phyloP scores from a whole-genome alignment of 2,113 vertebrate genomes.

The Clarias batrachus region DNA sequence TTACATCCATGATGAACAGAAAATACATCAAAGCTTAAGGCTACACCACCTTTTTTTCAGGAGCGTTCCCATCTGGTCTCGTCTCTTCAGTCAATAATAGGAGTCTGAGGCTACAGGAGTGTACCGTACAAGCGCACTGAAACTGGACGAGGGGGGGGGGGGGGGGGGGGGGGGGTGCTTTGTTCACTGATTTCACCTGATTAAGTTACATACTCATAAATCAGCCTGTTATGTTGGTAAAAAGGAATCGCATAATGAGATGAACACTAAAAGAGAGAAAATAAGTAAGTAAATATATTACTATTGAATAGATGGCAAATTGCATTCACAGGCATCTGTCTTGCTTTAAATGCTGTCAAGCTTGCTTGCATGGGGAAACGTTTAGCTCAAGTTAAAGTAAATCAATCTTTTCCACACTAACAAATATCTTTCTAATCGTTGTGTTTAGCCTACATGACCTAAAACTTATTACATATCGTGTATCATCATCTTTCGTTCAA shows the following conservation, averaged over 20 bases:
- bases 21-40: neutral
- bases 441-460: neutral
- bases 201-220: constrained; percentile 1
- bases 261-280: neutral
- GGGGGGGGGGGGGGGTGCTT: neutral
- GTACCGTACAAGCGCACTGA: neutral
- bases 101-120: neutral
- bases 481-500: neutral
- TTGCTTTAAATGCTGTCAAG: constrained; percentile 18
- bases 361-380: neutral
- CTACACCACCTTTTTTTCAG: neutral
- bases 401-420: neutral
- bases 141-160: too few relatives aligned
- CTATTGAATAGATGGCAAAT: neutral
- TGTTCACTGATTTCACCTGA: neutral
- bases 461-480: neutral
- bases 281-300: neutral
- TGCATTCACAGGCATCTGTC: constrained; percentile 5
- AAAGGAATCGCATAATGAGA: neutral
- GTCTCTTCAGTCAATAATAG: neutral
- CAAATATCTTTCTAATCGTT: neutral
- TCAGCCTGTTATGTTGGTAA: neutral
- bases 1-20: neutral
- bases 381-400: neutral
- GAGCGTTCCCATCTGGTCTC: too few relatives aligned